phyloP scores from a whole-genome alignment of 2,113 vertebrate species.

The Ammodramus savannarum region DNA sequence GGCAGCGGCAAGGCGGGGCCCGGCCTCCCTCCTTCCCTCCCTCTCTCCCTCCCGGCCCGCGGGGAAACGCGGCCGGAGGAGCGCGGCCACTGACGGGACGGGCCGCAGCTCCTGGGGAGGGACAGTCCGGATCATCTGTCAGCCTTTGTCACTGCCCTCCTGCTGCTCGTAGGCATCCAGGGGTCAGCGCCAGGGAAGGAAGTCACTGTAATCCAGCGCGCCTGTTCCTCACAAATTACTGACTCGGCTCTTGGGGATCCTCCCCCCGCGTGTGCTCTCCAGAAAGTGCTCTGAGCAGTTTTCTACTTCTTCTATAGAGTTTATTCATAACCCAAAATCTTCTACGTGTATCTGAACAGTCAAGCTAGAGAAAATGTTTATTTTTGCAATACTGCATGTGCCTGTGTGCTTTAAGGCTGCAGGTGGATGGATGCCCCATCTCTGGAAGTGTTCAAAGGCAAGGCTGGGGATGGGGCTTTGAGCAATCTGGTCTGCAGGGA shows the following conservation, averaged over 20 bases:
- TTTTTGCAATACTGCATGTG: neutral
- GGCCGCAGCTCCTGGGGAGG: neutral
- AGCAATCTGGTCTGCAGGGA: neutral
- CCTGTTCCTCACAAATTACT: neutral
- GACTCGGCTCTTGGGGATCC: neutral
- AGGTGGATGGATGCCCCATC: neutral
- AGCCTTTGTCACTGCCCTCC: slow-evolving; percentile 26
- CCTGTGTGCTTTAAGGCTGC: neutral
- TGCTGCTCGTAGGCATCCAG: neutral
- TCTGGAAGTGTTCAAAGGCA: neutral
- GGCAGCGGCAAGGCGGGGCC: neutral
- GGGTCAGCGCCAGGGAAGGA: slow-evolving; percentile 7
- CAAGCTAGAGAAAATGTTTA: neutral
- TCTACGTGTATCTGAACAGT: neutral
- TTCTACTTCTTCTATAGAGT: neutral
- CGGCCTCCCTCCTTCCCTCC: neutral
- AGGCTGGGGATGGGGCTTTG: neutral
- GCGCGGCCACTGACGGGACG: neutral
- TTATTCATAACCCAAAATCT: neutral
- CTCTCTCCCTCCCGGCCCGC: neutral
- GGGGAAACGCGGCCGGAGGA: neutral
- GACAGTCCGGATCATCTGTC: neutral
- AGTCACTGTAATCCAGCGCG: slow-evolving; percentile 28
- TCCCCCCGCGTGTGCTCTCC: neutral
- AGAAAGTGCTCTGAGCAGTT: neutral